Evolutionary conservation across 2,797 vertebrate species (phyloP), one percentile per base, ranked within the genome.

Genomic region (Micropoecilia bifurca): DNA sequence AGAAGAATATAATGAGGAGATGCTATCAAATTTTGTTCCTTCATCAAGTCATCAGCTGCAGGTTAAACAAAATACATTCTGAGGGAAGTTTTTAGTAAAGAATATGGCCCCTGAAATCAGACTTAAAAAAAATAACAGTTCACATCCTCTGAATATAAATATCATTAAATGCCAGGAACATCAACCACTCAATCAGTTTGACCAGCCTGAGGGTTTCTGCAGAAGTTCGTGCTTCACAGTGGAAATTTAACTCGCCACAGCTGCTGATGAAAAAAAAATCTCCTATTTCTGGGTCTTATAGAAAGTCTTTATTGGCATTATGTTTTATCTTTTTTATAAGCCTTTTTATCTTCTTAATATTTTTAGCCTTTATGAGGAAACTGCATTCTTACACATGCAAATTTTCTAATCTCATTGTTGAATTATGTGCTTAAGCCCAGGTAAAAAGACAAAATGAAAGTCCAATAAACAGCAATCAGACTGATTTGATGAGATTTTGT

Each of bases 161-260:
- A 28, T 55, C 9, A 61, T 73, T 59, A 80, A 69, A 48, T 53
- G 75, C 8, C 16, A 81, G 73, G 68, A 85, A 86, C 83, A 90
- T 92, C 53, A 88, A 88, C 89, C 72, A 74, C 75, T 88, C 85
- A 91, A 90, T 90, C 79, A 90, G 73, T 75, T 61, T 74, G 83
- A 86, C 85, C 71, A 77, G 80, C 85, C 85, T 79, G 59, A 71
- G 86, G 87, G 83, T 59, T 75, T 89, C 86, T 89, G 80, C 82
- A 83, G 66, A 78, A 88, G 87, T 87, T 81, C 71, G 75, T 76
- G 41, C 74, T 57, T 78, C 41, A 76, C 47, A 47, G 82, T 85
- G 46, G 83, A 85, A 80, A 45, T 73, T 83, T 74, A 77, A 81
- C 61, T 80, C 79, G 7, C 41, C 28, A 46, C 79, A 81, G 77